Evolutionary conservation across 2,888 invertebrate species (phyloP).

Genomic region (Nineta flava): DNA sequence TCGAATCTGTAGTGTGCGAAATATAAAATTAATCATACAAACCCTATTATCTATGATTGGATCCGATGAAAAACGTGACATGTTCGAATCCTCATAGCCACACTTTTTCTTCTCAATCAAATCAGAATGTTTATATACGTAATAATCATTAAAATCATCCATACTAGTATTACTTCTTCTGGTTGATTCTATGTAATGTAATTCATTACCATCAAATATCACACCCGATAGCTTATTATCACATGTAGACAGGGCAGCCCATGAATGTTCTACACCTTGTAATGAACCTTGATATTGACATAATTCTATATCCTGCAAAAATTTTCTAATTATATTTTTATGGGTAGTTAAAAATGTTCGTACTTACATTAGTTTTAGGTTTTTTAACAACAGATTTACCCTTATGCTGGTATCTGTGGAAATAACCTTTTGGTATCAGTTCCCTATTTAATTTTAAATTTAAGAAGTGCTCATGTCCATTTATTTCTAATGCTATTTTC

Average conservation of each 20-base stretch:
- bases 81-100: conserved; percentile 28
- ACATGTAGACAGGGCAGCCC: conserved; percentile 77
- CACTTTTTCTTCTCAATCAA: conserved; percentile 39
- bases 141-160: conserved; percentile 27
- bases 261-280: conserved; percentile 49
- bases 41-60: conserved; percentile 37
- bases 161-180: conserved; percentile 18
- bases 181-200: conserved; percentile 49
- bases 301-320: conserved; percentile 47
- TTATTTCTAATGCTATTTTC: conserved; percentile 47
- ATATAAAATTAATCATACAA: conserved; percentile 20
- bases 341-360: conserved; percentile 3
- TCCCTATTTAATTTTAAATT: conserved; percentile 59
- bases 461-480: conserved; percentile 46
- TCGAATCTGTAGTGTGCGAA: no score
- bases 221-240: conserved; percentile 54
- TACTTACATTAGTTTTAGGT: conserved; percentile 36
- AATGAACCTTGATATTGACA: conserved; percentile 69
- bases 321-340: neutral
- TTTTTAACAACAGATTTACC: conserved; percentile 36
- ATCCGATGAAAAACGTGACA: conserved; percentile 14
- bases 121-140: conserved; percentile 50
- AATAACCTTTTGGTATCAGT: conserved; percentile 51
- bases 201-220: conserved; percentile 58
- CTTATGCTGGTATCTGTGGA: conserved; percentile 40